Conservation (phyloP, 2,888 invertebrate species). For the Hydropsyche betteni region DNA sequence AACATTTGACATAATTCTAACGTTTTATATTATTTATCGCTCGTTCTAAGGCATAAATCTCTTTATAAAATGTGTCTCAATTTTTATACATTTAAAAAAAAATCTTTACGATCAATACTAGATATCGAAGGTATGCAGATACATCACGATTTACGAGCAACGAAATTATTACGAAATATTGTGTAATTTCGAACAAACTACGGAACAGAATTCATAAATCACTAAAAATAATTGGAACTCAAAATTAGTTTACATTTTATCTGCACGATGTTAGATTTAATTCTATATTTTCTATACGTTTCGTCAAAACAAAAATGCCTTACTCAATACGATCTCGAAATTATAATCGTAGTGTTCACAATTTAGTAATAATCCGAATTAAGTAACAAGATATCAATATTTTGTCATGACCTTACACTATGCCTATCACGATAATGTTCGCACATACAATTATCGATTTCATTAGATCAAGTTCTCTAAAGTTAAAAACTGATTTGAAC, state of each 20-base stretch:
- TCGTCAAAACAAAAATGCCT: too few species aligned
- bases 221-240: not conserved
- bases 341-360: not conserved
- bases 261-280: not conserved
- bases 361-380: constrained; percentile 14
- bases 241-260: not conserved
- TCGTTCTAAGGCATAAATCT: too few species aligned
- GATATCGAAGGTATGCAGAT: too few species aligned
- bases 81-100: too few species aligned
- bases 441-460: not conserved
- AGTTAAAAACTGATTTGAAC: not conserved
- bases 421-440: not conserved
- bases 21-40: too few species aligned
- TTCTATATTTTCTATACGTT: not conserved
- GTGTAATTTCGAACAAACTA: too few species aligned
- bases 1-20: too few species aligned
- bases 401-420: not conserved
- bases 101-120: too few species aligned
- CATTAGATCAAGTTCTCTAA: not conserved
- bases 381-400: not conserved
- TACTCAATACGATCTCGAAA: not conserved
- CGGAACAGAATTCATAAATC: too few species aligned
- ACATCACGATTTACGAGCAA: too few species aligned
- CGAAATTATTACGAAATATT: too few species aligned
- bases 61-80: too few species aligned